Conservation (phyloP, 2,888 invertebrate genomes). For the Esperia sulphurella region DNA sequence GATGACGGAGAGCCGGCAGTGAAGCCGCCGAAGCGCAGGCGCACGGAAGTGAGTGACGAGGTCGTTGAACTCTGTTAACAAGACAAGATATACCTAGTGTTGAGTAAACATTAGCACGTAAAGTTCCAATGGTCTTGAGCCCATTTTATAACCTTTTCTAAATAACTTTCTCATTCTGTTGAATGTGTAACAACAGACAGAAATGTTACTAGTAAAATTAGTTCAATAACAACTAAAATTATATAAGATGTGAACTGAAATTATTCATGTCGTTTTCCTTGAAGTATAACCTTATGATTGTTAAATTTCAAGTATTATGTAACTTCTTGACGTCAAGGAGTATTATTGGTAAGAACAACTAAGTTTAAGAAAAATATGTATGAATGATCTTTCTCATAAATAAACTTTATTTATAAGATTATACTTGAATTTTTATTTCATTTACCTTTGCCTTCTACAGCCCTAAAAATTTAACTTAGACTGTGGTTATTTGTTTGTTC, state of each 20-base stretch:
- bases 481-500: too few species aligned
- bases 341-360: neutral
- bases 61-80: constrained; percentile 61
- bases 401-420: neutral
- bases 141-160: too few species aligned
- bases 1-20: constrained; percentile 51
- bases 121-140: too few species aligned
- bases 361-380: too few species aligned
- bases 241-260: neutral
- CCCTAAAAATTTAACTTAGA: too few species aligned
- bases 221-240: too few species aligned
- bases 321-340: neutral
- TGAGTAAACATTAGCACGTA: too few species aligned
- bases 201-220: too few species aligned
- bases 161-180: too few species aligned
- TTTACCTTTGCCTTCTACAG: neutral
- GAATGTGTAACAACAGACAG: too few species aligned
- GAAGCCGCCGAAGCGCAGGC: constrained; percentile 65
- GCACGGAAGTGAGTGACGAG: constrained; percentile 50
- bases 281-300: neutral
- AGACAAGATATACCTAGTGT: too few species aligned
- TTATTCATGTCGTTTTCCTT: neutral
- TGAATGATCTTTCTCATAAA: neutral
- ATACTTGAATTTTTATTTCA: too few species aligned
- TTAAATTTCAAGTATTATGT: neutral